Evolutionary conservation across 2,797 vertebrate species (phyloP), one percentile per base, ranked within the genome.

Genomic region (Thalassophryne amazonica): DNA sequence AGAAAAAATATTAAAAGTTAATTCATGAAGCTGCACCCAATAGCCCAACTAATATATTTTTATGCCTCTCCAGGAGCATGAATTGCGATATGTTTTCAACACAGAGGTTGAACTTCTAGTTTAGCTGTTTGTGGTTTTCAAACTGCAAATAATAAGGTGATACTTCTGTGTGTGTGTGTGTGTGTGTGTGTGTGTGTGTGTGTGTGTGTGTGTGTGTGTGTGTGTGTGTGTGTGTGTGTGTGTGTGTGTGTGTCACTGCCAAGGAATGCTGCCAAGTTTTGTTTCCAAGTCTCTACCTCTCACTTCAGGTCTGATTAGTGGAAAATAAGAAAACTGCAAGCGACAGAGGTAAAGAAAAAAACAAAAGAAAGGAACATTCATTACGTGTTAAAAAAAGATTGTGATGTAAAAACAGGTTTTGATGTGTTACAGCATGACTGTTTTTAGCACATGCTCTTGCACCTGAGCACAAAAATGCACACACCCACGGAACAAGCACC

Each of bases 391-490:
- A 64, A 55, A 65, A 72, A 85, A 69, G 69, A 89, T 89, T 91
- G 90, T 94, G 93, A 91, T 86, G 86, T 89, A 93, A 93, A 93
- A 94, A 92, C 91, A 90, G 86, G 89, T 91, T 87, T 87, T 78
- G 94, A 96, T 97, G 91, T 91, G 96, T 95, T 78, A 91, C 60
- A 91, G 93, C 95, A 94, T 53, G 96, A 93, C 81, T 94, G 93
- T 93, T 95, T 97, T 95, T 97, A 82, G 88, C 87, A 89, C 84
- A 90, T 98, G 94, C 97, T 84, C 88, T 96, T 93, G 95, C 86
- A 73, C 54, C 66, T 64, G 27, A 49, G 57, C 41, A 60, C 60
- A 66, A 73, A 62, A 89, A 48, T 82, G 89, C 82, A 92, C 94
- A 93, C 96, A 91, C 96, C 96, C 94, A 92, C 68, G 69, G 76